These are phyloP conservation scores for Volucella bombylans DNA, from an alignment of 2,888 invertebrate species.

Conservation along the genomic window DNA sequence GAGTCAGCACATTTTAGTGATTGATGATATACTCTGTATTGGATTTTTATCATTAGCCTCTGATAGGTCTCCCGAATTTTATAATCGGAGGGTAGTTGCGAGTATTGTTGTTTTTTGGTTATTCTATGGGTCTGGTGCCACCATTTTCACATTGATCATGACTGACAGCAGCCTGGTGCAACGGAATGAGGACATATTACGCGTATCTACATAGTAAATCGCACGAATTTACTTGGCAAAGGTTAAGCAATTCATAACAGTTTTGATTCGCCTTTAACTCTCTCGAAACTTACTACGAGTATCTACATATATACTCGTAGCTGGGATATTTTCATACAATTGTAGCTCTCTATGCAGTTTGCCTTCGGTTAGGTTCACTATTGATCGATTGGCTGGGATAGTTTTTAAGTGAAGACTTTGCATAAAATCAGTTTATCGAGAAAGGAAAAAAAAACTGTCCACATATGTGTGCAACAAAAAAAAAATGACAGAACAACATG, in stretches of 20 bases:
- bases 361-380: background rate
- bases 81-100: background rate
- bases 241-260: conserved; percentile 38
- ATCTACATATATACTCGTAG: too few species aligned
- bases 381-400: conserved; percentile 36
- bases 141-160: conserved; percentile 27
- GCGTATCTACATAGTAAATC: background rate
- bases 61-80: background rate
- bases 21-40: conserved; percentile 23
- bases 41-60: conserved; percentile 28
- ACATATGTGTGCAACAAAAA: background rate
- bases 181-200: conserved; percentile 23
- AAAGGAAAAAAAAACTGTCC: background rate
- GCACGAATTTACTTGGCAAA: conserved; percentile 16
- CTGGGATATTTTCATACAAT: background rate
- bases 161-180: conserved; percentile 39
- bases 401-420: background rate
- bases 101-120: background rate
- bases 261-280: background rate
- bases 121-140: background rate
- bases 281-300: too few species aligned
- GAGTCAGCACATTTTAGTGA: conserved; percentile 41
- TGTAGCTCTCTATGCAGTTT: conserved; percentile 4
- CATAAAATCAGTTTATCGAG: background rate
- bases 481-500: conserved; percentile 25